phyloP scores from a whole-genome alignment of 2,888 invertebrate genomes.

The Eudemis profundana region DNA sequence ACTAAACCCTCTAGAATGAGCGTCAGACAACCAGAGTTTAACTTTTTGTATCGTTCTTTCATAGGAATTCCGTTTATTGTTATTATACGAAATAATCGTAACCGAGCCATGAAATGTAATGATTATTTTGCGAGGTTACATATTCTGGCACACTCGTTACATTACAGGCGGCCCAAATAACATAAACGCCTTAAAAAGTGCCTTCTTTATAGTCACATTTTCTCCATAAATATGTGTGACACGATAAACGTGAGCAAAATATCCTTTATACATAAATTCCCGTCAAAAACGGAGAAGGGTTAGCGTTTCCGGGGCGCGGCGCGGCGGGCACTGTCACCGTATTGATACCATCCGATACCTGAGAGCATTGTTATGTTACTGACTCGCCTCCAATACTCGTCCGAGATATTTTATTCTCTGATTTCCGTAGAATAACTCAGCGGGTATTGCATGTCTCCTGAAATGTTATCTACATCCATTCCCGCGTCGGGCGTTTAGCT shows the following conservation, averaged over 20 bases:
- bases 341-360: conserved; percentile 29
- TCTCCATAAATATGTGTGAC: conserved; percentile 47
- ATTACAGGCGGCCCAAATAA: conserved; percentile 2
- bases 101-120: not conserved
- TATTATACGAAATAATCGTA: conserved; percentile 3
- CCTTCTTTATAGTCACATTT: conserved; percentile 23
- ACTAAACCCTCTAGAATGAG: conserved; percentile 2
- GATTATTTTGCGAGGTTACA: not conserved
- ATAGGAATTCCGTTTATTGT: not conserved
- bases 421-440: conserved; percentile 33
- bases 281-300: conserved; percentile 52
- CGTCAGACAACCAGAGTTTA: not conserved
- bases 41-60: not conserved
- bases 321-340: conserved; percentile 35
- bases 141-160: not conserved
- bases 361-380: conserved; percentile 25
- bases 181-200: conserved; percentile 18
- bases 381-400: not conserved
- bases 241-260: conserved; percentile 54
- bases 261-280: conserved; percentile 63
- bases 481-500: not conserved
- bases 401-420: conserved; percentile 19
- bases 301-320: conserved; percentile 32
- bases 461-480: conserved; percentile 26
- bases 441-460: conserved; percentile 24